phyloP scores from a whole-genome alignment of 2,113 vertebrate species.

The Gobio gobio region DNA sequence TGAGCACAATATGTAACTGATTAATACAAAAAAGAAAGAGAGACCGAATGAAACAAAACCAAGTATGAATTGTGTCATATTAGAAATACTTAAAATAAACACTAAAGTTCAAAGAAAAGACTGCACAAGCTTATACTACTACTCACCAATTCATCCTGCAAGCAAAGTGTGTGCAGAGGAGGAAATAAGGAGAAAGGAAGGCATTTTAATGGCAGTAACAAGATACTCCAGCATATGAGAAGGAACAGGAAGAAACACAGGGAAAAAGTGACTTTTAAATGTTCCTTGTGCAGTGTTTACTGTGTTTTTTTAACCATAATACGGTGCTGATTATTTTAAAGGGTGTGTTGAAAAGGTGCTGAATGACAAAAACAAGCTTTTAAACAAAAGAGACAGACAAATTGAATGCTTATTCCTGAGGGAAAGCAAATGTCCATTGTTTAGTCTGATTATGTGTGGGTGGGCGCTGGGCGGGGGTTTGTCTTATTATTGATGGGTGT shows the following conservation, averaged over 20 bases:
- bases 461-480: neutral
- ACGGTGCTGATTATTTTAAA: neutral
- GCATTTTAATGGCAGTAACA: slow-evolving; percentile 3
- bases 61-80: neutral
- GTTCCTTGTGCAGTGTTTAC: neutral
- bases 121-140: too few relatives aligned
- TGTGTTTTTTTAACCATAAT: neutral
- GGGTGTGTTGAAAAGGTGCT: neutral
- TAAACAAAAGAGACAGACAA: neutral
- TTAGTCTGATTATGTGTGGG: neutral
- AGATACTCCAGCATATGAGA: neutral
- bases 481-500: neutral
- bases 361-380: neutral
- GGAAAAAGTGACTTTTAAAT: neutral
- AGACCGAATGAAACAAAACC: neutral
- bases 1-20: neutral
- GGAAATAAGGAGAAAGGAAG: slow-evolving; percentile 59
- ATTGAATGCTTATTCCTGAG: neutral
- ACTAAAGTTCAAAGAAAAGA: neutral
- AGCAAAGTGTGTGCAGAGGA: slow-evolving; percentile 63
- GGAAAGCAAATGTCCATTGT: neutral
- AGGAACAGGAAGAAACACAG: slow-evolving; percentile 6
- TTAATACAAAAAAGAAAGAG: neutral
- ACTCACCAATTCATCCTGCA: slow-evolving; percentile 81
- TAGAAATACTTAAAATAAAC: neutral